Conservation (phyloP, 2,113 vertebrate species). For the Halcyon senegalensis region DNA sequence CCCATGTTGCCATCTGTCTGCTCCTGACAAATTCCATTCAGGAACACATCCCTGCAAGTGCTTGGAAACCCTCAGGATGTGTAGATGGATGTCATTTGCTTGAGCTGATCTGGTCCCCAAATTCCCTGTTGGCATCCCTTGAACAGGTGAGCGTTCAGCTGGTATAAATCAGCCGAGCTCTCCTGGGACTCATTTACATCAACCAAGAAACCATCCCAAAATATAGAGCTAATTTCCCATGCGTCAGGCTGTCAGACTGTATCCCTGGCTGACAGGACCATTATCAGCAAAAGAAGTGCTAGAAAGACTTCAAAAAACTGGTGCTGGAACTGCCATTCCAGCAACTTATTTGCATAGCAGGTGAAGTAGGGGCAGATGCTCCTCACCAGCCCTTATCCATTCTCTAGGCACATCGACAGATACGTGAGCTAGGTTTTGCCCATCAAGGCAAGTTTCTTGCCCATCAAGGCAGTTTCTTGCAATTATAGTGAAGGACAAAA, state of each 20-base stretch:
- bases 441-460: accelerated
- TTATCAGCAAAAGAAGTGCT: background rate
- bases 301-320: background rate
- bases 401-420: accelerated
- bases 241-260: background rate
- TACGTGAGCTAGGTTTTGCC: background rate
- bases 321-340: background rate
- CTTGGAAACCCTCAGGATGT: slow-evolving; percentile 24
- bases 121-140: slow-evolving; percentile 10
- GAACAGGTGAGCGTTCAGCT: slow-evolving; percentile 53
- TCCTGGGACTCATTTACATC: slow-evolving; percentile 37
- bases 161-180: background rate
- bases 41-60: background rate
- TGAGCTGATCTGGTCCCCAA: background rate
- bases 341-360: background rate
- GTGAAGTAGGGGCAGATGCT: background rate
- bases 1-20: background rate
- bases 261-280: background rate
- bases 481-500: background rate
- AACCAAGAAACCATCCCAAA: slow-evolving; percentile 2
- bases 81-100: slow-evolving; percentile 14
- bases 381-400: background rate
- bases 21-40: slow-evolving; percentile 22
- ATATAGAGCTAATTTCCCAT: background rate
- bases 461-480: accelerated